These are phyloP conservation scores for Oostethus manadensis DNA, from an alignment of 2,113 vertebrate genomes.

Conservation along the genomic window DNA sequence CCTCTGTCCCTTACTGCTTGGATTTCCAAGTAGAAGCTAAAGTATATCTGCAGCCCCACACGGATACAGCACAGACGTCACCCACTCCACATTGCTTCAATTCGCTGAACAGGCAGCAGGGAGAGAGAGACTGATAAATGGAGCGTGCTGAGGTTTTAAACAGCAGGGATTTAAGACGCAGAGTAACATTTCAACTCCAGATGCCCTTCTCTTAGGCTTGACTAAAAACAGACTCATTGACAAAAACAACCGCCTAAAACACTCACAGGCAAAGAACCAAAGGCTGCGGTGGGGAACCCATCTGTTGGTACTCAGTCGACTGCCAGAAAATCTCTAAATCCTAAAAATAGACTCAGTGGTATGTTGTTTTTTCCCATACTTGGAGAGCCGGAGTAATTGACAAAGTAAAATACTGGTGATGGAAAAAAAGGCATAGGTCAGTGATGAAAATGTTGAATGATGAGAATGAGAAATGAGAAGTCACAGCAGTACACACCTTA, in stretches of 20 bases:
- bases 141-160: neutral
- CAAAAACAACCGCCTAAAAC: slow-evolving; percentile 45
- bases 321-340: slow-evolving; percentile 13
- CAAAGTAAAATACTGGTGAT: neutral
- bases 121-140: neutral
- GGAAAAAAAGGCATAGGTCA: no score
- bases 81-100: neutral
- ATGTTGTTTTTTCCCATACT: slow-evolving; percentile 4
- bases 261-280: slow-evolving; percentile 32
- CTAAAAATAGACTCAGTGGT: slow-evolving; percentile 37
- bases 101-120: no score
- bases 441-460: no score
- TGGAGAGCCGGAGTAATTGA: neutral
- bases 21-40: slow-evolving; percentile 11
- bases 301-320: slow-evolving; percentile 27
- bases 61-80: neutral
- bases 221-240: slow-evolving; percentile 33
- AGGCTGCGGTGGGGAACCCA: slow-evolving; percentile 41
- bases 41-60: neutral
- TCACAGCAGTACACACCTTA: no score
- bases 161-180: slow-evolving; percentile 24
- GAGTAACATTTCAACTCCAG: slow-evolving; percentile 33
- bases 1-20: slow-evolving; percentile 3
- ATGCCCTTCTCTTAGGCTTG: slow-evolving; percentile 41
- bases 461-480: no score